phyloP scores from a whole-genome alignment of 2,113 vertebrate genomes.

The Capreolus pygargus region DNA sequence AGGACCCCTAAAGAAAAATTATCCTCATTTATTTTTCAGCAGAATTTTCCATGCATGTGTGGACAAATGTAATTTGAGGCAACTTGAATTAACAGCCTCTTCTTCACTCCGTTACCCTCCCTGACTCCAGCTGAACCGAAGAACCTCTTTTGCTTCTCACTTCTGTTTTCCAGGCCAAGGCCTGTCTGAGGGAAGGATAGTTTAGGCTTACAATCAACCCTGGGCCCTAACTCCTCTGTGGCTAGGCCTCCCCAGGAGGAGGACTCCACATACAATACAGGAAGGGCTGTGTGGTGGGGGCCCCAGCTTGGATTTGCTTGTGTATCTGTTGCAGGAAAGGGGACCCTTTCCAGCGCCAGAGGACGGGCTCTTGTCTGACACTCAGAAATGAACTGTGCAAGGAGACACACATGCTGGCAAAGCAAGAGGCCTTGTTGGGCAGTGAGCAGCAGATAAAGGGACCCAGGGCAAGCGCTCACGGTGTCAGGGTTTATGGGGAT shows the following conservation, averaged over 20 bases:
- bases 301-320: neutral
- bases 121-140: neutral
- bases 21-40: conserved; percentile 65
- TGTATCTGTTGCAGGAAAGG: neutral
- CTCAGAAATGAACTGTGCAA: neutral
- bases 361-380: neutral
- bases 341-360: neutral
- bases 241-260: neutral
- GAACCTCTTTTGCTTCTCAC: neutral
- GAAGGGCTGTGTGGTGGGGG: neutral
- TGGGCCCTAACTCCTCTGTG: too few species aligned
- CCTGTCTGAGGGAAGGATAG: neutral
- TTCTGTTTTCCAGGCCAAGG: conserved; percentile 14
- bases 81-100: neutral
- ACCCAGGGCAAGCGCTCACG: neutral
- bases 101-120: neutral
- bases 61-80: conserved; percentile 60
- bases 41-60: conserved; percentile 54
- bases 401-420: neutral
- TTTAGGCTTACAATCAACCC: neutral
- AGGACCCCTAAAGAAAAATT: conserved; percentile 53
- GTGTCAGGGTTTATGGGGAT: neutral
- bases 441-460: neutral
- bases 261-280: neutral
- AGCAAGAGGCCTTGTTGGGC: neutral